Conservation (phyloP, 1,140 invertebrate species). For the Helicoverpa armigera region DNA sequence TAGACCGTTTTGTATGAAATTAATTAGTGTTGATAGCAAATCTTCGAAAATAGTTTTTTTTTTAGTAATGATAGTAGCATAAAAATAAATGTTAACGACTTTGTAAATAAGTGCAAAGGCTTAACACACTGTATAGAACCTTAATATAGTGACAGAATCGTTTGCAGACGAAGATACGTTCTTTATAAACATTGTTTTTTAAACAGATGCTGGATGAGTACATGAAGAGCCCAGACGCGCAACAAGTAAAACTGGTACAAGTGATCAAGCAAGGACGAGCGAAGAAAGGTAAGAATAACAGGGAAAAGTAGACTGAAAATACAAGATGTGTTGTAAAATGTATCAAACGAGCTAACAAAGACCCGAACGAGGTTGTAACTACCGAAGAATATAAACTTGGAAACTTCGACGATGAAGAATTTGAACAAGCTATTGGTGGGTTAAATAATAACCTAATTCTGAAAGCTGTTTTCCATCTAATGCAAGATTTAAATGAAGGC, state of each 20-base stretch:
- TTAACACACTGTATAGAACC: no score
- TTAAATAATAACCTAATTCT: no score
- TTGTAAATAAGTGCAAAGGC: not conserved
- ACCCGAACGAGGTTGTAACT: not conserved
- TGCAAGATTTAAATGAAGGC: slow-evolving; percentile 22
- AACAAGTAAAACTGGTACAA: slow-evolving; percentile 75
- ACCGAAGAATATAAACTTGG: not conserved
- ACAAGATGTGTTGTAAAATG: slow-evolving; percentile 3
- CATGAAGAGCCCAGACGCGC: slow-evolving; percentile 69
- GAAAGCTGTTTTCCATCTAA: no score
- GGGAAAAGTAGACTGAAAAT: slow-evolving; percentile 44
- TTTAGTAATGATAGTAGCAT: no score
- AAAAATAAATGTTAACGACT: no score
- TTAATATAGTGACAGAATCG: no score
- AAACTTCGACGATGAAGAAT: no score
- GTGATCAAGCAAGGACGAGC: slow-evolving; percentile 73
- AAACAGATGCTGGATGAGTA: slow-evolving; percentile 76
- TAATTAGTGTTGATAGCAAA: not conserved
- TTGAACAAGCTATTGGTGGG: no score
- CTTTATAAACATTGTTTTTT: not conserved
- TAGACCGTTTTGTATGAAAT: not conserved
- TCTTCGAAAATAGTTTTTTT: not conserved
- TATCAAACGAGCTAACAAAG: not conserved
- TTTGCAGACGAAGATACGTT: no score
- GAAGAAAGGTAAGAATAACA: slow-evolving; percentile 68